phyloP scores from a whole-genome alignment of 92 coral and sea anemone genomes.

The Meandrina meandrites region DNA sequence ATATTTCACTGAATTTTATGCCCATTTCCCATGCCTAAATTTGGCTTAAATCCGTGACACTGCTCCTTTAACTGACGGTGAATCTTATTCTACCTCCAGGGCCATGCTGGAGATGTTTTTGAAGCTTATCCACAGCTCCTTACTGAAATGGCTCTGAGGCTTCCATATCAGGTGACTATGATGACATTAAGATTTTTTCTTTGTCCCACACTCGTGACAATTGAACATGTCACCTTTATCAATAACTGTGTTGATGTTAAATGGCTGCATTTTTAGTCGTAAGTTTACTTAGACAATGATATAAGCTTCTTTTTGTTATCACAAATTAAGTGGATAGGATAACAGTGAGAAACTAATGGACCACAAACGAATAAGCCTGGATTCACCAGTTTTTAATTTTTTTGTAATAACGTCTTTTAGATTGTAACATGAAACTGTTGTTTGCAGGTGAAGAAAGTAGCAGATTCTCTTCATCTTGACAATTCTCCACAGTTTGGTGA shows the following conservation, averaged over 20 bases:
- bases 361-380: neutral
- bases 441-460: conserved; percentile 88
- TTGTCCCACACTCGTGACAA: no score
- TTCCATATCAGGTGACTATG: conserved; percentile 83
- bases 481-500: conserved; percentile 74
- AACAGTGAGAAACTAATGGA: neutral
- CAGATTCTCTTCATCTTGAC: conserved; percentile 79
- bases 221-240: no score
- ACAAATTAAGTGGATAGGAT: neutral
- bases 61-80: neutral
- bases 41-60: no score
- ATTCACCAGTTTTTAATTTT: neutral
- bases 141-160: conserved; percentile 96
- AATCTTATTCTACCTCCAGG: conserved; percentile 45
- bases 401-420: neutral
- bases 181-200: neutral
- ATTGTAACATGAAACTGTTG: neutral
- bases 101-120: conserved; percentile 97
- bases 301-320: neutral
- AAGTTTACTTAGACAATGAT: no score
- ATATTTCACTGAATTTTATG: no score
- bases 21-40: no score
- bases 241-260: neutral
- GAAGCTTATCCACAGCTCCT: conserved; percentile 96
- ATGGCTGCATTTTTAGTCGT: no score